Percentiles rank a stretch among this genome's conserved stretches.
Conservation (phyloP, 2,888 invertebrate genomes). For the Mechanitis messenoides region DNA sequence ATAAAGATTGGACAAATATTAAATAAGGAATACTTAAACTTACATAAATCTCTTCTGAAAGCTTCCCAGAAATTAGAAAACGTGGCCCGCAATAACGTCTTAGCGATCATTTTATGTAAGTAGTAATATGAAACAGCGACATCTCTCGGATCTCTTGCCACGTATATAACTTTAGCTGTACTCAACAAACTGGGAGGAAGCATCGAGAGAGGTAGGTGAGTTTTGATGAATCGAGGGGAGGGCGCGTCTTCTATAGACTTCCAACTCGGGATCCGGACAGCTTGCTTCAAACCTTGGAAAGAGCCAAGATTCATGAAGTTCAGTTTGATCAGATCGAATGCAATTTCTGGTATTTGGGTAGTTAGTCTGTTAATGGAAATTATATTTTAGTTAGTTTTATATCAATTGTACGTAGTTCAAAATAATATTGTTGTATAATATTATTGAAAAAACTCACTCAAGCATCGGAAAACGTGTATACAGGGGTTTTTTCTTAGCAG, state of each 20-base stretch:
- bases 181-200: constrained; percentile 70
- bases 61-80: constrained; percentile 78
- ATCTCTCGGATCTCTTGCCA: constrained; percentile 84
- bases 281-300: constrained; percentile 61
- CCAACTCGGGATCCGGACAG: constrained; percentile 55
- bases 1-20: no score
- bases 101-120: constrained; percentile 76
- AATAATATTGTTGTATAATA: no score
- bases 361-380: constrained; percentile 46
- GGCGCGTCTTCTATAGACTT: constrained; percentile 52
- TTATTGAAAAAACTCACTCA: constrained; percentile 68
- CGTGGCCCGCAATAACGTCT: constrained; percentile 67
- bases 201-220: constrained; percentile 78
- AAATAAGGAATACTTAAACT: constrained; percentile 36
- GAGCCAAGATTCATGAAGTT: constrained; percentile 62
- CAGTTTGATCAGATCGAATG: constrained; percentile 54
- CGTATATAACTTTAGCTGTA: constrained; percentile 79
- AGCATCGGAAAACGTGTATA: constrained; percentile 82
- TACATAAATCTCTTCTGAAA: constrained; percentile 77
- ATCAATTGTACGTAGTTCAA: no score
- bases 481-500: constrained; percentile 69
- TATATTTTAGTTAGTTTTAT: no score
- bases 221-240: constrained; percentile 78
- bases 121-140: constrained; percentile 83
- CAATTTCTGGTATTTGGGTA: constrained; percentile 57